A percentile compares a stretch with the other conserved stretches of the same genome.
phyloP scores from a whole-genome alignment of 2,113 vertebrate genomes.

The Carassius carassius region DNA sequence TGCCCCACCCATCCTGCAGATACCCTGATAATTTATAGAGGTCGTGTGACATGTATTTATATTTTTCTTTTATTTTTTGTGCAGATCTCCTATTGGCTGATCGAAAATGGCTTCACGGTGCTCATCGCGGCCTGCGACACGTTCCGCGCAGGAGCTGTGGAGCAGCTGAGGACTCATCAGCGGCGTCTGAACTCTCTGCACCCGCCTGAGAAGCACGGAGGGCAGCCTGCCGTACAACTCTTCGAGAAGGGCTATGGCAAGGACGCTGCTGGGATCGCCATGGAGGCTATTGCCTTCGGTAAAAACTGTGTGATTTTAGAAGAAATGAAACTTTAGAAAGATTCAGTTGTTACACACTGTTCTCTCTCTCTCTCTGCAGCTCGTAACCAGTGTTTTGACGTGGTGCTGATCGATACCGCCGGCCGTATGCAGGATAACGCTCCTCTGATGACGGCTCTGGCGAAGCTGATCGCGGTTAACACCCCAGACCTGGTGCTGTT shows the following conservation, averaged over 20 bases:
- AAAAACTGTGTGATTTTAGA: slow-evolving; percentile 16
- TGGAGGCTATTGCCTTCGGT: slow-evolving; percentile 97
- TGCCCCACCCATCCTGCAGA: too few species aligned
- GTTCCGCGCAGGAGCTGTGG: slow-evolving; percentile 93
- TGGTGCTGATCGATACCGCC: slow-evolving; percentile 97
- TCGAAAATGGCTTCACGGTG: slow-evolving; percentile 93
- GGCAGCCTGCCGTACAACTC: slow-evolving; percentile 86
- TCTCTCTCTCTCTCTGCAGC: slow-evolving; percentile 69
- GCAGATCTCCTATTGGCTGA: slow-evolving; percentile 96
- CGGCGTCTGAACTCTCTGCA: slow-evolving; percentile 90
- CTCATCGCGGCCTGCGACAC: slow-evolving; percentile 97
- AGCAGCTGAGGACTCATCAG: slow-evolving; percentile 95
- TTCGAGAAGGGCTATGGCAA: slow-evolving; percentile 98
- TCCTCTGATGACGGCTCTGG: slow-evolving; percentile 93
- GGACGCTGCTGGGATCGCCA: slow-evolving; percentile 94
- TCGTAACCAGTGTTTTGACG: slow-evolving; percentile 92
- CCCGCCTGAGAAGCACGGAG: slow-evolving; percentile 83
- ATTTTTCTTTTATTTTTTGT: not conserved
- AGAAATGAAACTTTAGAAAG: not conserved
- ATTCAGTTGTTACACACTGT: not conserved
- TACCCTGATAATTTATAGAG: not conserved
- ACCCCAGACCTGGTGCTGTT: slow-evolving; percentile 95
- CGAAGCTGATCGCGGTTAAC: slow-evolving; percentile 96
- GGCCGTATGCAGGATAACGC: slow-evolving; percentile 99
- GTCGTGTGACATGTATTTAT: not conserved